Evolutionary conservation across 2,113 vertebrate species (phyloP), one percentile per base, ranked within the genome.

Genomic region (Pachycephala philippinensis): DNA sequence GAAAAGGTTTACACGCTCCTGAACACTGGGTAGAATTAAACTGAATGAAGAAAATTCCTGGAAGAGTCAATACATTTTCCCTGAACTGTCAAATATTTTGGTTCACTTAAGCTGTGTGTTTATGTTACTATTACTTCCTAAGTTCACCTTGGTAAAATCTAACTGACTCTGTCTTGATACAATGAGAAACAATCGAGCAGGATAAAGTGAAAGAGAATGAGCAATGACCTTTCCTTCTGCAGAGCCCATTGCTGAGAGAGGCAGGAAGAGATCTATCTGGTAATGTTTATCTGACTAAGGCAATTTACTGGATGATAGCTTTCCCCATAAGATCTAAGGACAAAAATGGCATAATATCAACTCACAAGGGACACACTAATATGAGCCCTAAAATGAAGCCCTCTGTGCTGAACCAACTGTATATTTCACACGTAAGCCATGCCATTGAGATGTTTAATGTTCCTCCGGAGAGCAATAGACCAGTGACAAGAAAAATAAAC

Each of bases 401-500:
- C 90, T 96, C 86, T 79, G 53, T 89, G 88, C 91, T 94, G 95
- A 95, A 87, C 85, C 83, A 89, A 94, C 93, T 94, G 85, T 91
- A 90, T 96, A 96, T 95, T 97, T 96, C 94, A 90, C 19, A 3
- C 76, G 83, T 93, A 86, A 95, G 87, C 89, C 94, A 92, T 78
- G 90, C 94, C 79, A 84, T 80, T 72, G 94, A 96, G 90, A 94
- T 92, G 94, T 40, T 97, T 96, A 96, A 97, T 96, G 91, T 76
- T 95, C 72, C 96, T 96, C 93, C 4, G 4, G 94, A 96, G 96
- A 92, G 84, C 95, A 94, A 93, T 97, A 96, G 95, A 93, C 96
- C 82, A 95, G 85, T 96, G 96, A 97, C 94, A 96, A 97, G 96
- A 97, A 97, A 97, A 97, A 95, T 96, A 97, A 97, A 97, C 96